phyloP scores from a whole-genome alignment of 2,888 invertebrate species.

The Cyclophora albipunctata region DNA sequence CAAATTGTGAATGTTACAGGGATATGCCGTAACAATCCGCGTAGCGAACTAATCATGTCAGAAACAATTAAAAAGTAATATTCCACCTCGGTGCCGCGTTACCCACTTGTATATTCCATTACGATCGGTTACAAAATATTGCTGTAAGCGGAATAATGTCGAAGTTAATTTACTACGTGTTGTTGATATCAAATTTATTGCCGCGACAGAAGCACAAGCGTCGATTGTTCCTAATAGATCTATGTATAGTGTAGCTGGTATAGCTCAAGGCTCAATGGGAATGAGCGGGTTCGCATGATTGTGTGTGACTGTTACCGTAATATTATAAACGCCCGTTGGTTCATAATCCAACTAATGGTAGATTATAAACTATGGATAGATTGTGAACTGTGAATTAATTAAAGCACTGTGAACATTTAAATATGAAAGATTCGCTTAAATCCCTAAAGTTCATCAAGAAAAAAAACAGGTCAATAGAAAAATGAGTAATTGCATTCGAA shows the following conservation, averaged over 20 bases:
- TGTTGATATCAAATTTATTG: constrained; percentile 29
- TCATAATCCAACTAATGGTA: no score
- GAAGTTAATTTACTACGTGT: constrained; percentile 32
- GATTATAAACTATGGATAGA: background rate
- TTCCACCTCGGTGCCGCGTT: constrained; percentile 13
- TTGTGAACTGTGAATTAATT: background rate
- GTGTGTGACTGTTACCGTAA: background rate
- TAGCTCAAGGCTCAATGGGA: no score
- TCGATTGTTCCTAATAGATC: constrained; percentile 13
- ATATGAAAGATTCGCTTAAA: no score
- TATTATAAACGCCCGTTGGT: background rate
- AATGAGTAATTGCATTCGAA: no score
- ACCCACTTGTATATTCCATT: constrained; percentile 11
- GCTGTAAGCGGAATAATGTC: constrained; percentile 30
- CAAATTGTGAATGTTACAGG: no score
- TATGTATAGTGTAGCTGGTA: no score
- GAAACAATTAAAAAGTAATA: constrained; percentile 20
- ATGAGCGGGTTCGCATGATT: no score
- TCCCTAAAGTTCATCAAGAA: no score
- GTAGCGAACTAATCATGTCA: constrained; percentile 11
- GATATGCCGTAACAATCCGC: background rate
- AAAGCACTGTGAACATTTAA: background rate
- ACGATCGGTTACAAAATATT: constrained; percentile 22
- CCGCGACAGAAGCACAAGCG: constrained; percentile 17
- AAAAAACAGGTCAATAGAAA: no score